Percentiles rank a stretch among this genome's conserved stretches.
Evolutionary conservation across 2,888 invertebrate species (phyloP).

Genomic region (Chrysina gloriosa): DNA sequence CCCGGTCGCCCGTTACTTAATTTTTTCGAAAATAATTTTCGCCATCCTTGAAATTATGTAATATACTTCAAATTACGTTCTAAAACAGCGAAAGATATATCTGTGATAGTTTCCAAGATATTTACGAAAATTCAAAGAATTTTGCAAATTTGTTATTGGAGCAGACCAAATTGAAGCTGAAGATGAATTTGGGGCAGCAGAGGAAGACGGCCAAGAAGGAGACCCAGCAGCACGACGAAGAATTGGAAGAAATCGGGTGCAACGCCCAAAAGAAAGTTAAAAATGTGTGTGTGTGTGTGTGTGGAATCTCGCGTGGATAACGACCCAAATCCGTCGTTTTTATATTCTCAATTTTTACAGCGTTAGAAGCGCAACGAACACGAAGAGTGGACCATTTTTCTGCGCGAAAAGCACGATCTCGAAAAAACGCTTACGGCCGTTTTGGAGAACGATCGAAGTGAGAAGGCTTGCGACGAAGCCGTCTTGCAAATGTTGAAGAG

Average conservation of each 20-base stretch:
- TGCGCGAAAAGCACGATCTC: conserved; percentile 91
- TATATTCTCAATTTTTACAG: too few relatives aligned
- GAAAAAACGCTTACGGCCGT: conserved; percentile 86
- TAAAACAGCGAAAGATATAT: too few relatives aligned
- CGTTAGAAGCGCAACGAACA: conserved; percentile 94
- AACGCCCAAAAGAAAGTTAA: conserved; percentile 93
- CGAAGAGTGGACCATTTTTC: conserved; percentile 85
- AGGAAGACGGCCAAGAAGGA: conserved; percentile 92
- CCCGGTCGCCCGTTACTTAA: too few relatives aligned
- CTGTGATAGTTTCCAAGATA: too few relatives aligned
- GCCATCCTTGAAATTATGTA: too few relatives aligned
- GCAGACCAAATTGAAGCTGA: conserved; percentile 91
- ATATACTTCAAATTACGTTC: too few relatives aligned
- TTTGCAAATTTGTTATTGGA: too few relatives aligned
- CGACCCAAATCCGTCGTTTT: too few relatives aligned
- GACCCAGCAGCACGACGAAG: conserved; percentile 90
- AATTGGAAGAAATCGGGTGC: conserved; percentile 91
- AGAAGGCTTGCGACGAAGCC: conserved; percentile 79
- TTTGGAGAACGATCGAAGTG: conserved; percentile 80
- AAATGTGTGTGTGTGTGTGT: conserved; percentile 68
- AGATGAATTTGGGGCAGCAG: conserved; percentile 93
- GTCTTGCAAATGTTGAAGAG: conserved; percentile 80
- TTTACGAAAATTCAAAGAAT: too few relatives aligned
- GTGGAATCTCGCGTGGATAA: too few relatives aligned
- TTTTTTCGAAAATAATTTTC: too few relatives aligned